Conservation (phyloP, 2,113 vertebrate genomes). For the Otis tarda region DNA sequence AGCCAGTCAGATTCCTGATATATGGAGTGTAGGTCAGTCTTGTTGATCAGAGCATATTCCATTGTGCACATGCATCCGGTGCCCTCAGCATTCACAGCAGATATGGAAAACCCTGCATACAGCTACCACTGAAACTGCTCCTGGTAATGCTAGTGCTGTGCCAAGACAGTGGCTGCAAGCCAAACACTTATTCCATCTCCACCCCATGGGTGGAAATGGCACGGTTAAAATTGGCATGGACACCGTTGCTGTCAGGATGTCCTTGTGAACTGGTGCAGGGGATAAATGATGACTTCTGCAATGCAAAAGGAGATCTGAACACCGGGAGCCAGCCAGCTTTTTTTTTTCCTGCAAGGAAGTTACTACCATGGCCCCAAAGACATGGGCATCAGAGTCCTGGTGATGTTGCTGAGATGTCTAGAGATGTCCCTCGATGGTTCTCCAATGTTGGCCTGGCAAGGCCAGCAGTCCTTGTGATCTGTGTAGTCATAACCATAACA, state of each 20-base stretch:
- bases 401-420: background rate
- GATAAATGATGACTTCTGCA: background rate
- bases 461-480: background rate
- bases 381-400: background rate
- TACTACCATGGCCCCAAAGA: background rate
- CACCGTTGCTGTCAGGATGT: background rate
- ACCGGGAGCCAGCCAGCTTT: background rate
- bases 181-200: background rate
- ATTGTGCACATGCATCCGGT: accelerated
- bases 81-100: background rate
- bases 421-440: background rate
- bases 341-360: background rate
- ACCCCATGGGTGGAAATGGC: background rate
- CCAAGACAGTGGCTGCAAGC: background rate
- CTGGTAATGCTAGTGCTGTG: background rate
- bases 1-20: background rate
- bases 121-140: background rate
- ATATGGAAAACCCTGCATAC: background rate
- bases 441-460: background rate
- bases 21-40: background rate
- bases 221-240: background rate
- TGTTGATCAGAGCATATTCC: background rate
- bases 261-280: background rate
- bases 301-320: background rate
- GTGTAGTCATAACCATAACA: background rate